Evolutionary conservation across 2,113 vertebrate genomes (phyloP).

Genomic region (Puma concolor): DNA sequence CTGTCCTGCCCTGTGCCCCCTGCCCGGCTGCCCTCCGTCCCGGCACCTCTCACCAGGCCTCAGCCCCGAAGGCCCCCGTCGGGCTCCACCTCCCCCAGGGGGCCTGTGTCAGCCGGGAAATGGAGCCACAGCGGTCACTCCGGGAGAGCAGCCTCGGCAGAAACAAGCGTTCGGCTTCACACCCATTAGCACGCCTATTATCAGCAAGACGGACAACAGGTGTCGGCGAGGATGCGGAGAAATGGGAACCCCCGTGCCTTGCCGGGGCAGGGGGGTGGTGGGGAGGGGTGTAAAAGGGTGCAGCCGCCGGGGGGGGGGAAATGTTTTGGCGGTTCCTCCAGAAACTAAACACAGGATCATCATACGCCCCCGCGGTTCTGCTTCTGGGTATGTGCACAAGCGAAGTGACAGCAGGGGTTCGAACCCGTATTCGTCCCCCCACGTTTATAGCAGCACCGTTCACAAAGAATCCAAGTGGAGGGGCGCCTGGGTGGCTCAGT

Average conservation of each 20-base stretch:
- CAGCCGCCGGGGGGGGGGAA: neutral
- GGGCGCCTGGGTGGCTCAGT: no score
- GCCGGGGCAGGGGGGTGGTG: neutral
- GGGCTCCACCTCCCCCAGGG: neutral
- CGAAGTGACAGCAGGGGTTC: neutral
- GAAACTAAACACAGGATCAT: neutral
- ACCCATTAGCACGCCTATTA: rapidly evolving
- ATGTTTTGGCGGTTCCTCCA: rapidly evolving
- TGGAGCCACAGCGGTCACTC: rapidly evolving
- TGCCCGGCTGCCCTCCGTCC: neutral
- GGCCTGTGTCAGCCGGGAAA: neutral
- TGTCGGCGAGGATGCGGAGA: rapidly evolving
- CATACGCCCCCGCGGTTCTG: rapidly evolving
- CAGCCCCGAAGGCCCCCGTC: neutral
- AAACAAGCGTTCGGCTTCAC: rapidly evolving
- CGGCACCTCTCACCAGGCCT: rapidly evolving
- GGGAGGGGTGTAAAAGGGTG: no score
- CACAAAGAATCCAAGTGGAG: neutral
- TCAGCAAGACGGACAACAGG: neutral
- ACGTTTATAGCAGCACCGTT: rapidly evolving
- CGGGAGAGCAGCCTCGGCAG: rapidly evolving
- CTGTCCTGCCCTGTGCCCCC: neutral
- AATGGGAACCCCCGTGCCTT: rapidly evolving
- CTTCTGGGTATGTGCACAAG: rapidly evolving
- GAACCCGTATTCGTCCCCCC: rapidly evolving